Evolutionary conservation across 2,888 invertebrate species (phyloP).

Genomic region (Zygaena filipendulae): DNA sequence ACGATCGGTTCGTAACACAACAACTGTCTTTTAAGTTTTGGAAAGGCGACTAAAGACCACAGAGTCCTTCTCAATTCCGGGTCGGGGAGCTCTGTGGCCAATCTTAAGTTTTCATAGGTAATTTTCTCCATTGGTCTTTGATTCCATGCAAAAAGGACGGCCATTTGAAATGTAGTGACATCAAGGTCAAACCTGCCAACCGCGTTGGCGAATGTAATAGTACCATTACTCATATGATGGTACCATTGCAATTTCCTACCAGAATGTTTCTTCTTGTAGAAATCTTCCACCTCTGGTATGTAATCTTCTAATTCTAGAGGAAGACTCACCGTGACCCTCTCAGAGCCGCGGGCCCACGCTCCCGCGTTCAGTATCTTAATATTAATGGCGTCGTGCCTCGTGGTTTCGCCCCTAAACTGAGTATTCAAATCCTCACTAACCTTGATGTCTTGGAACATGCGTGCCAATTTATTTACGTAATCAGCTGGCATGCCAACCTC

Average conservation of each 20-base stretch:
- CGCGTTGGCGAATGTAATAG: slow-evolving; percentile 93
- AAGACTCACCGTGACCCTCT: slow-evolving; percentile 94
- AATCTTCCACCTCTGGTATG: slow-evolving; percentile 98
- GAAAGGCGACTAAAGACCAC: slow-evolving; percentile 96
- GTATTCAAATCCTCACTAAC: slow-evolving; percentile 96
- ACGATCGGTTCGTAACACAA: slow-evolving; percentile 83
- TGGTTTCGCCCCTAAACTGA: slow-evolving; percentile 87
- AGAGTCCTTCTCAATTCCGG: slow-evolving; percentile 93
- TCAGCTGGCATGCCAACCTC: slow-evolving; percentile 99
- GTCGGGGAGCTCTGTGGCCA: slow-evolving; percentile 97
- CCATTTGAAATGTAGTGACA: slow-evolving; percentile 99
- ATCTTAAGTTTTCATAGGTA: slow-evolving; percentile 94
- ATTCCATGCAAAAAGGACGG: slow-evolving; percentile 99
- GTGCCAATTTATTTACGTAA: slow-evolving; percentile 96
- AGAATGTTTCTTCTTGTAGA: slow-evolving; percentile 97
- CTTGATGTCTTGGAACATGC: slow-evolving; percentile 99
- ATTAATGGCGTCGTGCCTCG: slow-evolving; percentile 89
- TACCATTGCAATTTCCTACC: slow-evolving; percentile 99
- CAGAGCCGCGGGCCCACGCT: slow-evolving; percentile 97
- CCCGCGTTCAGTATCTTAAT: slow-evolving; percentile 99
- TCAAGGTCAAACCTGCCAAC: slow-evolving; percentile 96
- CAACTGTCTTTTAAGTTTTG: slow-evolving; percentile 94
- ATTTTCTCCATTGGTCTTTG: slow-evolving; percentile 93
- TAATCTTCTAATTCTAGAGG: slow-evolving; percentile 98
- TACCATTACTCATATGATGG: slow-evolving; percentile 99